phyloP scores from a whole-genome alignment of 1,140 invertebrate species.

The Musca domestica region DNA sequence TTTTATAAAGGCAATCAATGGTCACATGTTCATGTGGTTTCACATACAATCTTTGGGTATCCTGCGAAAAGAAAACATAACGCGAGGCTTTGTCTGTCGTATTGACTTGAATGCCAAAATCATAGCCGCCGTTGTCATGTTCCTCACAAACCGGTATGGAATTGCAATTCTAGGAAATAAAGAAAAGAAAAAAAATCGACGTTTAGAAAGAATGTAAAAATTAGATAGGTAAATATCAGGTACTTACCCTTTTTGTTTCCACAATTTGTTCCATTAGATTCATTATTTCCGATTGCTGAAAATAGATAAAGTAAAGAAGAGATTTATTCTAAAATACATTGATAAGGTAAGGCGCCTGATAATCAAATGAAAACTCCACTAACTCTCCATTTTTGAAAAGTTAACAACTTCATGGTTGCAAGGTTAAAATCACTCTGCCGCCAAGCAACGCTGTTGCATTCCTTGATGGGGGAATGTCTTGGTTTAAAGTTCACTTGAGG shows the following conservation, averaged over 20 bases:
- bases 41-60: constrained; percentile 46
- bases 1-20: constrained; percentile 40
- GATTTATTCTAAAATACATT: too few relatives aligned
- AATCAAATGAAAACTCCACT: background rate
- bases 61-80: constrained; percentile 4
- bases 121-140: constrained; percentile 43
- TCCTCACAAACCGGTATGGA: constrained; percentile 42
- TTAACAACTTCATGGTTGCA: constrained; percentile 24
- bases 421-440: background rate
- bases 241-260: constrained; percentile 33
- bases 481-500: too few relatives aligned
- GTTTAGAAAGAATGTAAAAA: background rate
- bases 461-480: too few relatives aligned
- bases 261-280: constrained; percentile 39
- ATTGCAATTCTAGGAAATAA: constrained; percentile 30
- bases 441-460: background rate
- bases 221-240: background rate
- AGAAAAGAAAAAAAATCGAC: background rate
- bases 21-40: constrained; percentile 43
- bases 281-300: constrained; percentile 45
- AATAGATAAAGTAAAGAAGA: constrained; percentile 11
- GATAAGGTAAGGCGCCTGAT: too few relatives aligned
- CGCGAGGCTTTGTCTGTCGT: constrained; percentile 27
- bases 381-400: constrained; percentile 10
- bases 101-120: constrained; percentile 37